Evolutionary conservation across 2,113 vertebrate genomes (phyloP), one percentile per base, ranked within the genome.

Genomic region (Lamprotornis superbus): DNA sequence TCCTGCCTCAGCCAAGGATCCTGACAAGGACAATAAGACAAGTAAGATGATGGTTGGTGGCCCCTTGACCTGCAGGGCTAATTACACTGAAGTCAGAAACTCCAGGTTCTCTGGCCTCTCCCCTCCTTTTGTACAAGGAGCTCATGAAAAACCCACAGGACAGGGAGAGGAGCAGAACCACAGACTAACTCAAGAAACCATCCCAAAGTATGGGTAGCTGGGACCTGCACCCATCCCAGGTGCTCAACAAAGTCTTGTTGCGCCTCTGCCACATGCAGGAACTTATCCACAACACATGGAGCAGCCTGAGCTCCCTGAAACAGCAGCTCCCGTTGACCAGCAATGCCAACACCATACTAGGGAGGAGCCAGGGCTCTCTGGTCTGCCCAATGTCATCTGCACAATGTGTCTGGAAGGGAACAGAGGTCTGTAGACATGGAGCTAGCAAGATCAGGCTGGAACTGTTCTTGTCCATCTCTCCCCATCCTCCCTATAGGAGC

Each of bases 1-100:
- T 96, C 85, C 85, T 86, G 63, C 52, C 87, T 83, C 35, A 88
- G 78, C 28, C 68, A 83, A 78, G 56, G 56, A 90, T 70, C 35
- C 73, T 77, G 83, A 94, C 80, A 65, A 57, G 74, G 81, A 76
- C 53, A 87, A 87, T 0, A 10, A 59, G 83, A 81, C 64, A 95
- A 96, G 77, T 70, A 83, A 86, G 64, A 89, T 83, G 68, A 42
- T 59, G 60, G 39, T 42, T 95, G 67, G 57, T 0, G 2, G 89
- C 60, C 82, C 75, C 80, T 90, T 94, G 82, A 86, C 55, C 47
- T 30, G 4, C 33, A 59, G 47, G 56, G 28, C 68, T 96, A 85
- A 92, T 91, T 84, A 87, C 0, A 0, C 35, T n/a, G 78, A 27
- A 59, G 42, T 93, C 87, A 93, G 85, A 90, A 55, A 74, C 60